These are phyloP conservation scores for Tolmerus cingulatus DNA, from an alignment of 2,888 invertebrate species.

Conservation along the genomic window DNA sequence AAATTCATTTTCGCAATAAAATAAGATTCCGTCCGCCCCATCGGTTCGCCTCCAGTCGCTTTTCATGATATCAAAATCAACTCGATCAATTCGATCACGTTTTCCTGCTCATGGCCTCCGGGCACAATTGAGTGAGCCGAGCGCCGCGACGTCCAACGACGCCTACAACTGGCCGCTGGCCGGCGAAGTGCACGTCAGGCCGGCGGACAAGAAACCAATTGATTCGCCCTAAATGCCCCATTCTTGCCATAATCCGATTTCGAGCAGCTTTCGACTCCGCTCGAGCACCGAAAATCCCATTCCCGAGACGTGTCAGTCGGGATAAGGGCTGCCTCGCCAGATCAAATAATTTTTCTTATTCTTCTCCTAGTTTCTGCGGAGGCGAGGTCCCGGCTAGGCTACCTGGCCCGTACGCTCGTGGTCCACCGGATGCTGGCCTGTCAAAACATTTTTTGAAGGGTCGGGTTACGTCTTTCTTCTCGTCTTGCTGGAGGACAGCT, in stretches of 20 bases:
- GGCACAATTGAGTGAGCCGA: not conserved
- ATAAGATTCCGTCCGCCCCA: not conserved
- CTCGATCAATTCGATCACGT: not conserved
- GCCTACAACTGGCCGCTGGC: not conserved
- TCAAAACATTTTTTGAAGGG: not conserved
- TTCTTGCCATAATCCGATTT: not conserved
- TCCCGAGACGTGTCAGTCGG: not conserved
- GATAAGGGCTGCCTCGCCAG: not conserved
- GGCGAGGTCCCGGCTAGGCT: not conserved
- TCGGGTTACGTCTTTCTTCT: not conserved
- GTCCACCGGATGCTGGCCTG: not conserved
- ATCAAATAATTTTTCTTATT: not conserved
- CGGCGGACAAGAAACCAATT: not conserved
- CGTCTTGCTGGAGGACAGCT: not conserved
- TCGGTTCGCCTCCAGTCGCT: not conserved
- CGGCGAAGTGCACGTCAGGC: not conserved
- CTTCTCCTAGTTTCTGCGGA: not conserved
- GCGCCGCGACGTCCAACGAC: not conserved
- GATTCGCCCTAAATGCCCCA: not conserved
- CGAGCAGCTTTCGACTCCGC: not conserved
- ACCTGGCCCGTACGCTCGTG: not conserved
- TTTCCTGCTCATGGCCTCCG: not conserved
- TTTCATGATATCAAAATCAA: not conserved
- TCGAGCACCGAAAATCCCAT: not conserved
- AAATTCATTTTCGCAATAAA: not conserved